Evolutionary conservation across 2,797 vertebrate species (phyloP).

Genomic region (Numenius phaeopus): DNA sequence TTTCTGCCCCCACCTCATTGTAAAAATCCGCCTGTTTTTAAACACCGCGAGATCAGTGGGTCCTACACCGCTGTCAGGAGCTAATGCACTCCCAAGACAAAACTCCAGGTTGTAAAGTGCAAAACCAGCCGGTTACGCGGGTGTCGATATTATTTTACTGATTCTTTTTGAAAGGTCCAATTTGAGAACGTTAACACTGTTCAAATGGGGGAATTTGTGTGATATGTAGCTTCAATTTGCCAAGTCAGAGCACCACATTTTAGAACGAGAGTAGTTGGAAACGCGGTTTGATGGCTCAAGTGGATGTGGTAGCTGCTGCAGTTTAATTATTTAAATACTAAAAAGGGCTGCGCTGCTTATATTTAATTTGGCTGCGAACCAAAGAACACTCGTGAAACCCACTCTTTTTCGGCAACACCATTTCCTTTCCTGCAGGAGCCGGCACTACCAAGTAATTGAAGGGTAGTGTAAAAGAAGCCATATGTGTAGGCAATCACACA

Average conservation of each 20-base stretch:
- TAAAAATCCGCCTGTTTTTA: background rate
- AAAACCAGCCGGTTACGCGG: background rate
- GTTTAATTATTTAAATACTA: constrained; percentile 55
- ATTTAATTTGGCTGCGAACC: constrained; percentile 28
- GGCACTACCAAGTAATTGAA: constrained; percentile 24
- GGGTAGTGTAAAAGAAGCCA: constrained; percentile 52
- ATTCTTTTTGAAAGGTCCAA: background rate
- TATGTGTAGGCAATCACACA: constrained; percentile 73
- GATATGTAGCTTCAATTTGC: background rate
- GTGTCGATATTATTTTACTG: background rate
- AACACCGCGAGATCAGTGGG: background rate
- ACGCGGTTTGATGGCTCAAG: constrained; percentile 22
- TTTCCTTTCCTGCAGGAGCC: constrained; percentile 14
- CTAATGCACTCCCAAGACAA: background rate
- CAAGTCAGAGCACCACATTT: background rate
- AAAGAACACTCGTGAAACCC: constrained; percentile 22
- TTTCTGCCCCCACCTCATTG: background rate
- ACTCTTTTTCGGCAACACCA: background rate
- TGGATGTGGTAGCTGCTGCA: background rate
- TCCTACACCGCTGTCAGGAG: background rate
- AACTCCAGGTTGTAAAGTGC: background rate
- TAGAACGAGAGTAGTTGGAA: background rate
- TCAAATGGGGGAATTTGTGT: background rate
- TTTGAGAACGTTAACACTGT: background rate
- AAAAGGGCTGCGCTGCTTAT: constrained; percentile 18